Conservation (phyloP, 2,113 vertebrate species). For the Dicrurus megarhynchus region DNA sequence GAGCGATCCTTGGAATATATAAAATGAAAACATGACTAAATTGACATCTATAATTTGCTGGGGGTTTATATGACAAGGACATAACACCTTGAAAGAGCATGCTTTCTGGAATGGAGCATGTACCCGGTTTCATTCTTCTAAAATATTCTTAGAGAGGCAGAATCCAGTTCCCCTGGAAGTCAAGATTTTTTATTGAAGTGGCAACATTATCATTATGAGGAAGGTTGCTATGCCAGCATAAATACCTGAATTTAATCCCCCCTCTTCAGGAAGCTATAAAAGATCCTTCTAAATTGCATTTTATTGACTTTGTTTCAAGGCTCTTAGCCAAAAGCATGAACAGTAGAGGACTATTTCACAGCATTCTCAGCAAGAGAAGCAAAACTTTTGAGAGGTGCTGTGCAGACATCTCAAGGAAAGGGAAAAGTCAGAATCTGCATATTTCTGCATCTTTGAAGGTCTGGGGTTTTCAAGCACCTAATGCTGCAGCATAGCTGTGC, state of each 20-base stretch:
- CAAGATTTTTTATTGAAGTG: neutral
- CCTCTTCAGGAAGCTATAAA: neutral
- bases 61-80: neutral
- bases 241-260: neutral
- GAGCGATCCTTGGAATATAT: neutral
- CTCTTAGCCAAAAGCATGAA: neutral
- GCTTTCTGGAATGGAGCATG: neutral
- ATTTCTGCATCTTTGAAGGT: neutral
- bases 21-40: neutral
- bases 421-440: neutral
- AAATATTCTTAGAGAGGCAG: neutral
- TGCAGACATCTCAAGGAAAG: neutral
- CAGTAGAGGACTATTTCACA: neutral
- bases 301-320: neutral
- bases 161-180: neutral
- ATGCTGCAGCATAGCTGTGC: neutral
- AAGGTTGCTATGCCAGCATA: neutral
- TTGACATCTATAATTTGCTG: neutral
- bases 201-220: neutral
- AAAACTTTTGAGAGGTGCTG: neutral
- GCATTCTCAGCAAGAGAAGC: neutral
- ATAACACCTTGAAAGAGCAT: neutral
- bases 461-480: neutral
- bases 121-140: neutral
- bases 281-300: neutral